Evolutionary conservation across 2,113 vertebrate genomes (phyloP), one percentile per base, ranked within the genome.

Genomic region (Lampris incognitus): DNA sequence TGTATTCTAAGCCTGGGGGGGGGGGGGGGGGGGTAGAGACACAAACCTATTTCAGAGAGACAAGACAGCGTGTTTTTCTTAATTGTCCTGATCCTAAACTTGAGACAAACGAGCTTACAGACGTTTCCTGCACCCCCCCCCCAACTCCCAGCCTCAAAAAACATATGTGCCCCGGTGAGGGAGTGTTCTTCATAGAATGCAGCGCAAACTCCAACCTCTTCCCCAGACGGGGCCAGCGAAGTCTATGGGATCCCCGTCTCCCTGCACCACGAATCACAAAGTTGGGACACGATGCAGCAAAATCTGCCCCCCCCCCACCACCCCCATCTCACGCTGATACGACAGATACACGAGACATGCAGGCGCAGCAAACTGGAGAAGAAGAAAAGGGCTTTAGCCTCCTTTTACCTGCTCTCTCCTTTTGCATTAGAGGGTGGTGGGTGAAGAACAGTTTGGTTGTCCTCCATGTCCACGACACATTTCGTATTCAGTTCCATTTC

Each of bases 381-480:
- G 65, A 51, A 13, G 24, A 41, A 37, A 2, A 38, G 66, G 2
- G 0, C 73, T 69, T 74, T 55, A 69, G 69, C 58, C 60, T 73
- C 85, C 69, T 24, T 87, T 90, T 93, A 93, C 90, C 97, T 97
- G 95, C 79, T 97, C 75, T 98, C 96, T 90, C 96, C 97, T 91
- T 98, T 98, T 49, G 78, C 85, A 87, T 94, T 95, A 40, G 95
- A 95, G 76, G 97, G 96, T 65, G 97, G 97, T 36, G 97, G 95
- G 91, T 97, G 95, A 68, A 99, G 95, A 58, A 99, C 94, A 0
- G 97, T 98, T 76, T 99, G 98, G 82, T 99, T 99, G 81, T 97
- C 97, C 90, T 99, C 97, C 98, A 99, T 98, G 61, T 99, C 97
- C 94, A 99, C 95, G 89, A 99, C 95, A 89, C 97, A 99, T 94